Percentiles rank a stretch among this genome's conserved stretches.
Conservation (phyloP, 1,140 invertebrate species). For the Dreissena rostriformis region DNA sequence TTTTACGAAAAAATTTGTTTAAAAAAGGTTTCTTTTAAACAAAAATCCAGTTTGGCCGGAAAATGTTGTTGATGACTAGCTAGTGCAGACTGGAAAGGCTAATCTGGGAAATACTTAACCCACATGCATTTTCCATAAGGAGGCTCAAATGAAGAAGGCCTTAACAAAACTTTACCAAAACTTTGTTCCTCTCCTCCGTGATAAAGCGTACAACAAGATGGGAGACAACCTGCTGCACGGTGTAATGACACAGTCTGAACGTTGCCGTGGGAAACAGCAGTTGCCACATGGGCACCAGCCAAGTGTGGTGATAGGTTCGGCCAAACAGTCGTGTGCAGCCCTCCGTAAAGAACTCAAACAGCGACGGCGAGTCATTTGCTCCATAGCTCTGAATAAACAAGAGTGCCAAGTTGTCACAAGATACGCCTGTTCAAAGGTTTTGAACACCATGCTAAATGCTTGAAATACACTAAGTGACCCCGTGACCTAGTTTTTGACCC, state of each 20-base stretch:
- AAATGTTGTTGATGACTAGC: too few relatives aligned
- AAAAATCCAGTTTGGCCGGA: too few relatives aligned
- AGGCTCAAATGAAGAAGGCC: not conserved
- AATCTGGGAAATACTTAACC: too few relatives aligned
- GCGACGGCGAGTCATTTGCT: slow-evolving; percentile 95
- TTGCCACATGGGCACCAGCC: slow-evolving; percentile 94
- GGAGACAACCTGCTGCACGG: slow-evolving; percentile 85
- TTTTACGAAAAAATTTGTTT: too few relatives aligned
- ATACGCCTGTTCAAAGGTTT: too few relatives aligned
- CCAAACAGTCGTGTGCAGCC: slow-evolving; percentile 92
- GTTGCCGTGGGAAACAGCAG: slow-evolving; percentile 92
- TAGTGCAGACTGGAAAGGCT: too few relatives aligned
- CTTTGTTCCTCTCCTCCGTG: not conserved
- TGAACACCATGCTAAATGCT: too few relatives aligned
- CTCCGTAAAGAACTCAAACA: slow-evolving; percentile 95
- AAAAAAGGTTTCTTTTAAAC: too few relatives aligned
- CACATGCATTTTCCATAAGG: too few relatives aligned
- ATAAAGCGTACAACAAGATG: slow-evolving; percentile 71
- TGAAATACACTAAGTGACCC: too few relatives aligned
- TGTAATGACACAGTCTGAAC: slow-evolving; percentile 89
- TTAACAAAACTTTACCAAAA: not conserved
- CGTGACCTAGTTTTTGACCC: too few relatives aligned
- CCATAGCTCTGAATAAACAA: slow-evolving; percentile 88
- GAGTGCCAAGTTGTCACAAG: too few relatives aligned
- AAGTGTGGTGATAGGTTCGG: slow-evolving; percentile 88